phyloP scores from a whole-genome alignment of 2,113 vertebrate genomes.

The Genyomyrus donnyi region DNA sequence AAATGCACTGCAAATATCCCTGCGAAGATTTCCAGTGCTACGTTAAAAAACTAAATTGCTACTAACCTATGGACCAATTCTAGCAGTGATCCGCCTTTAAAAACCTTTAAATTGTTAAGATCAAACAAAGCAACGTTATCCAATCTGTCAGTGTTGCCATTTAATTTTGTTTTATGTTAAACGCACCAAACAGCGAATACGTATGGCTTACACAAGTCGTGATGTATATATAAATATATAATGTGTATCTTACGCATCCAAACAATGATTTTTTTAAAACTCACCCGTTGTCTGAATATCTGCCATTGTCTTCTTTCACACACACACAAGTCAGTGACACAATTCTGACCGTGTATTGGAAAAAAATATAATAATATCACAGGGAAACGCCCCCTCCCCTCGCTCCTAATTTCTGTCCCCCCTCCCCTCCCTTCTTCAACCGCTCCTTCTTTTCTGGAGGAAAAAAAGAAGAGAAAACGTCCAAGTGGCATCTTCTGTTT shows the following conservation, averaged over 20 bases:
- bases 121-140: not conserved
- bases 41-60: not conserved
- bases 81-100: not conserved
- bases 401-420: slow-evolving; percentile 6
- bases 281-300: slow-evolving; percentile 21
- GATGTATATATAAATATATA: slow-evolving; percentile 2
- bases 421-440: not conserved
- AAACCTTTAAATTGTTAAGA: not conserved
- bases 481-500: slow-evolving; percentile 15
- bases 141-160: not conserved
- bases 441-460: slow-evolving; percentile 16
- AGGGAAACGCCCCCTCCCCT: slow-evolving; percentile 25
- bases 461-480: slow-evolving; percentile 5
- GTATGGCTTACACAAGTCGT: not conserved
- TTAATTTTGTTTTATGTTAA: slow-evolving; percentile 5
- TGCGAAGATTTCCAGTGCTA: slow-evolving; percentile 14
- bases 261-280: slow-evolving; percentile 10
- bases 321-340: slow-evolving; percentile 23
- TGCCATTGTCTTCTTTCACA: slow-evolving; percentile 25
- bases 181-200: not conserved
- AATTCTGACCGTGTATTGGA: slow-evolving; percentile 23
- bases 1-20: not conserved
- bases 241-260: not conserved
- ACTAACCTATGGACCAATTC: not conserved
- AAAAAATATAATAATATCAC: slow-evolving; percentile 22